phyloP scores from a whole-genome alignment of 2,888 invertebrate species.

The Patella caerulea region DNA sequence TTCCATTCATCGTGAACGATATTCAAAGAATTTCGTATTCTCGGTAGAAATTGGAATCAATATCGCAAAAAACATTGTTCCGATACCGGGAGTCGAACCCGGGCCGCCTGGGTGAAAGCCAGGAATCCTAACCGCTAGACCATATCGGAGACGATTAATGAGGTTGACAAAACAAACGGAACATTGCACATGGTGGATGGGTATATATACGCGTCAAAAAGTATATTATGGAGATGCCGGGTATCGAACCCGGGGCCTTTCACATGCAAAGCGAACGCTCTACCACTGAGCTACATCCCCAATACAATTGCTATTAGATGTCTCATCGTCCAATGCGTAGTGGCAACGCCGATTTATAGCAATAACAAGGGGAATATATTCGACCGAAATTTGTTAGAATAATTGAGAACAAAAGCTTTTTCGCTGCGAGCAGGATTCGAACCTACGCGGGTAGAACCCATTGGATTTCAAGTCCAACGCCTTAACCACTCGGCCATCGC shows the following conservation, averaged over 20 bases:
- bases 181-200: no score
- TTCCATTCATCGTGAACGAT: no score
- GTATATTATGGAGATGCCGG: slow-evolving; percentile 38
- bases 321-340: no score
- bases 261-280: slow-evolving; percentile 47
- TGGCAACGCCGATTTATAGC: no score
- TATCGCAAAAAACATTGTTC: neutral
- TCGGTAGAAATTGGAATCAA: no score
- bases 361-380: no score
- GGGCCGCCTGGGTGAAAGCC: slow-evolving; percentile 13
- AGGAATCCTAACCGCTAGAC: slow-evolving; percentile 11
- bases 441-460: slow-evolving; percentile 28
- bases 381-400: no score
- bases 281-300: slow-evolving; percentile 23
- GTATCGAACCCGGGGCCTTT: slow-evolving; percentile 49
- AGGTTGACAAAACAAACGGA: no score
- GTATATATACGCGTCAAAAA: neutral
- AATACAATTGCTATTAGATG: neutral
- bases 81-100: slow-evolving; percentile 13
- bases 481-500: slow-evolving; percentile 30
- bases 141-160: neutral
- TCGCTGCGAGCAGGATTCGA: slow-evolving; percentile 12
- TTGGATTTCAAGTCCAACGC: slow-evolving; percentile 30
- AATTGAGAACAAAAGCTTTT: no score
- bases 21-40: no score